Evolutionary conservation across 2,113 vertebrate genomes (phyloP).

Genomic region (Lepisosteus oculatus): DNA sequence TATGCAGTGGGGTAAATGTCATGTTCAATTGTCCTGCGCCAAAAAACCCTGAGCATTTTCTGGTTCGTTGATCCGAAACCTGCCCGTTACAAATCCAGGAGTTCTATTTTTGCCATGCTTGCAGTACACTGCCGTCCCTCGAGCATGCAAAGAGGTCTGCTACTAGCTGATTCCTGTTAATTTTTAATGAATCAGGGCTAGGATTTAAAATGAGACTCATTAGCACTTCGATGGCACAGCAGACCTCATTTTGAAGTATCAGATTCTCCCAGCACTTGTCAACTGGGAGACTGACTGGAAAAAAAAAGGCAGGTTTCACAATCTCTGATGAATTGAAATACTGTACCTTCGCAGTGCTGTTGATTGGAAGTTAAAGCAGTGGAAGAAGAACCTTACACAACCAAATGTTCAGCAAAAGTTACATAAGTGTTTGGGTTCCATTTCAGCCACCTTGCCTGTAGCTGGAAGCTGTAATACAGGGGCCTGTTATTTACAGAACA

Average conservation of each 20-base stretch:
- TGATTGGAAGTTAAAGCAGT: no score
- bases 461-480: no score
- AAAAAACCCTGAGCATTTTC: not conserved
- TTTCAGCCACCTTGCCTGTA: no score
- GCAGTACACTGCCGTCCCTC: not conserved
- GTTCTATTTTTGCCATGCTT: not conserved
- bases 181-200: not conserved
- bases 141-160: not conserved
- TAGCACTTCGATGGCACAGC: not conserved
- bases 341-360: no score
- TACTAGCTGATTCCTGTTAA: not conserved
- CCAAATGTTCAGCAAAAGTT: no score
- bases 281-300: no score
- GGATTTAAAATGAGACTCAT: not conserved
- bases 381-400: no score
- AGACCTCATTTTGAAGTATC: not conserved
- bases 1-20: not conserved
- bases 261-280: not conserved
- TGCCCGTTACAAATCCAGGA: not conserved
- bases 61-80: constrained; percentile 4
- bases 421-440: no score
- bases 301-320: no score
- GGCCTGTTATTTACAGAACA: no score
- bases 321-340: no score
- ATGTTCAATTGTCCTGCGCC: not conserved